Percentiles rank a stretch among this genome's conserved stretches.
These are phyloP conservation scores for Orthosia gothica DNA, from an alignment of 2,888 invertebrate species.

Conservation along the genomic window DNA sequence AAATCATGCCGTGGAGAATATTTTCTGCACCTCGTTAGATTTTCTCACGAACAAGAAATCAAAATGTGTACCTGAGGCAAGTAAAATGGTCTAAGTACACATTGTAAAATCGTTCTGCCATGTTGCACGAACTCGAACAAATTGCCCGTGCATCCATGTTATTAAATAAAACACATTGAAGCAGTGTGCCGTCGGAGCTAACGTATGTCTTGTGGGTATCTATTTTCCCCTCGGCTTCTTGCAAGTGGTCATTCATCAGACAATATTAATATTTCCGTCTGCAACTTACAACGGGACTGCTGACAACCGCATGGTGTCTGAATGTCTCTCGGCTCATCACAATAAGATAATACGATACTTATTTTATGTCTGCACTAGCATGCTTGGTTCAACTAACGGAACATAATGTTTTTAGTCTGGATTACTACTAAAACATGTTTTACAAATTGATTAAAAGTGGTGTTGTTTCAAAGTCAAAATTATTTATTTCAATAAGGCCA, in stretches of 20 bases:
- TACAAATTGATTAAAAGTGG: conserved; percentile 8
- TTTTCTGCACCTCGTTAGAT: conserved; percentile 1
- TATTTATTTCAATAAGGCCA: too few species aligned
- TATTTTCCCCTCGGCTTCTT: conserved; percentile 59
- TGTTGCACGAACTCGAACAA: conserved; percentile 51
- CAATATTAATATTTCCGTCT: conserved; percentile 69
- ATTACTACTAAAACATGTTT: conserved; percentile 33
- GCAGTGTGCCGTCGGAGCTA: conserved; percentile 28
- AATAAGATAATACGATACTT: conserved; percentile 49
- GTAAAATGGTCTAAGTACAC: conserved; percentile 33
- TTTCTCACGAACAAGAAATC: conserved; percentile 27
- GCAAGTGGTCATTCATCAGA: conserved; percentile 61
- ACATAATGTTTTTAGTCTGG: conserved; percentile 26
- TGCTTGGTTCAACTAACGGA: conserved; percentile 56
- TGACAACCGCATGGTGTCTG: conserved; percentile 39
- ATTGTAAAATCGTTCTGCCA: conserved; percentile 47
- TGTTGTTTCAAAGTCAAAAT: too few species aligned
- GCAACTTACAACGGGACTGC: conserved; percentile 66
- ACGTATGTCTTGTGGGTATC: conserved; percentile 42
- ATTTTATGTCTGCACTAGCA: conserved; percentile 44
- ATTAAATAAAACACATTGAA: conserved; percentile 57
- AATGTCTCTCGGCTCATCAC: conserved; percentile 38
- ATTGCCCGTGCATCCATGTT: conserved; percentile 43
- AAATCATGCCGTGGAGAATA: background rate
- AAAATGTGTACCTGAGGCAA: conserved; percentile 11